Percentiles rank a stretch among this genome's conserved stretches.
Conservation (phyloP, 2,113 vertebrate species). For the Pungitius pungitius region DNA sequence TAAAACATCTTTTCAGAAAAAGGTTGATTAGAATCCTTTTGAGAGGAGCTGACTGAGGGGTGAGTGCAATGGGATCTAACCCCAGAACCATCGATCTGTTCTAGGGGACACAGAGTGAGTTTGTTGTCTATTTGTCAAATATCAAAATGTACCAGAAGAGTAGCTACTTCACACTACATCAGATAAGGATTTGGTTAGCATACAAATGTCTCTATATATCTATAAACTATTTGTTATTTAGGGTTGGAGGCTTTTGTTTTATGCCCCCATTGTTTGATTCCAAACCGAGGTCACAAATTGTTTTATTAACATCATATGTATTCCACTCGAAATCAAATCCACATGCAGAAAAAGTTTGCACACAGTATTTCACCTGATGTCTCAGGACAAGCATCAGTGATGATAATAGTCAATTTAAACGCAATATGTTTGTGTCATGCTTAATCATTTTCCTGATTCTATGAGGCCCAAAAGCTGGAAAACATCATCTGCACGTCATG, state of each 20-base stretch:
- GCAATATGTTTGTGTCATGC: background rate
- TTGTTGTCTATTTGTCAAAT: background rate
- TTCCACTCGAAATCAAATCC: background rate
- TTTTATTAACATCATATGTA: background rate
- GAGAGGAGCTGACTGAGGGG: background rate
- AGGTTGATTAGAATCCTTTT: too few relatives aligned
- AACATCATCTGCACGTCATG: constrained; percentile 7
- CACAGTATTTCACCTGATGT: background rate
- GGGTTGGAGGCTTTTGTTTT: background rate
- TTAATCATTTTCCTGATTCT: constrained; percentile 15
- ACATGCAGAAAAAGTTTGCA: background rate
- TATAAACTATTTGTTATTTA: background rate
- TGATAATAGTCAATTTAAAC: background rate
- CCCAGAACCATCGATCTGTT: background rate
- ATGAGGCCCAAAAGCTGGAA: constrained; percentile 11
- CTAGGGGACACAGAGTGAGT: background rate
- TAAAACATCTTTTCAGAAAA: background rate
- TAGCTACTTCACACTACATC: background rate
- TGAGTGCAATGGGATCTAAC: background rate
- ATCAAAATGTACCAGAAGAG: background rate
- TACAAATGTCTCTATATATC: too few relatives aligned
- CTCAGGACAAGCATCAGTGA: background rate
- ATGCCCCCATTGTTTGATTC: background rate
- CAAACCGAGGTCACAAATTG: background rate
- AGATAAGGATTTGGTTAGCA: background rate